Conservation (phyloP, 92 coral and sea anemone species). For the Ricordea florida region DNA sequence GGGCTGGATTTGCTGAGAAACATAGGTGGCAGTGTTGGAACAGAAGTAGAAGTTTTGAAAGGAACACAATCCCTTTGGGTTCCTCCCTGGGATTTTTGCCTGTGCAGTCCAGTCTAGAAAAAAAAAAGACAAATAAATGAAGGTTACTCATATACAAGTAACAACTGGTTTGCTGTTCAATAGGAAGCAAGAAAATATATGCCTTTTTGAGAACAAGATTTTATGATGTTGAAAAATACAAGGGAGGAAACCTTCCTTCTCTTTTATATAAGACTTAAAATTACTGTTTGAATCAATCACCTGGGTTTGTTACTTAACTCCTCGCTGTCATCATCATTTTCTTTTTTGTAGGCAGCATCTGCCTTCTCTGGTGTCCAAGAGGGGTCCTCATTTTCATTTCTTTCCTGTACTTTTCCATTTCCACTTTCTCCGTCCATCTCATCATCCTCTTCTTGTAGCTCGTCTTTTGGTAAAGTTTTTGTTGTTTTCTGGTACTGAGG, state of each 20-base stretch:
- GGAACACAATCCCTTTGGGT: conserved; percentile 58
- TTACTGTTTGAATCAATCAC: too few species aligned
- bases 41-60: conserved; percentile 47
- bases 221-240: not conserved
- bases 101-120: conserved; percentile 22
- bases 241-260: too few species aligned
- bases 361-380: conserved; percentile 28
- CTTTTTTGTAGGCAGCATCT: conserved; percentile 6
- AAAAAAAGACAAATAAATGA: not conserved
- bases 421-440: conserved; percentile 4
- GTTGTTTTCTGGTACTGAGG: too few species aligned
- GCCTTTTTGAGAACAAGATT: not conserved
- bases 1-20: conserved; percentile 35
- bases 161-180: not conserved
- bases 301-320: conserved; percentile 20
- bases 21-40: conserved; percentile 62
- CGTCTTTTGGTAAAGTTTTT: not conserved
- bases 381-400: conserved; percentile 25
- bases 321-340: conserved; percentile 27
- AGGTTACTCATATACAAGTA: not conserved
- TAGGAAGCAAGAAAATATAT: too few species aligned
- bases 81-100: conserved; percentile 43
- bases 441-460: conserved; percentile 3
- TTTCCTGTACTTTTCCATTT: conserved; percentile 12
- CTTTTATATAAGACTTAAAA: too few species aligned